Conservation (phyloP, 2,113 vertebrate species). For the Percopsis transmontana region DNA sequence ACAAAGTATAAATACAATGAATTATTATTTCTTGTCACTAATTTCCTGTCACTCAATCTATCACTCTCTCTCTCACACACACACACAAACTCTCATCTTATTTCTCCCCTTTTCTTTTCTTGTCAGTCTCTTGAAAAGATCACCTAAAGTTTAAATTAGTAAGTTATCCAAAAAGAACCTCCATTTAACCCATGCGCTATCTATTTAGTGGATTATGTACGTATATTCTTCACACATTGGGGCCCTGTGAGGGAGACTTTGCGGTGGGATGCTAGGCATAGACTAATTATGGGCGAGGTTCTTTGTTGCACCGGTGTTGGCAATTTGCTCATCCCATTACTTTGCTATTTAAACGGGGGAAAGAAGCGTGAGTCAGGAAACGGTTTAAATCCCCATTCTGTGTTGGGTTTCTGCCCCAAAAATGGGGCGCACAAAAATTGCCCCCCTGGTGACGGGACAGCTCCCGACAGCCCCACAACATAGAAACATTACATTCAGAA, state of each 20-base stretch:
- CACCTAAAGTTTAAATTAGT: conserved; percentile 38
- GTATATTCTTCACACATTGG: conserved; percentile 44
- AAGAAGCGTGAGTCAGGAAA: conserved; percentile 5
- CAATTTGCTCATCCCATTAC: conserved; percentile 72
- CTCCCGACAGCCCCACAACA: no score
- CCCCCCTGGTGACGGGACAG: no score
- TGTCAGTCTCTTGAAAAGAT: neutral
- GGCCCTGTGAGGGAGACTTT: conserved; percentile 44
- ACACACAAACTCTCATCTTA: conserved; percentile 1
- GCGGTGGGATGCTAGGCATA: conserved; percentile 51
- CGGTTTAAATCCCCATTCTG: conserved; percentile 3
- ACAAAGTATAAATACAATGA: no score
- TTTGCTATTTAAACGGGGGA: conserved; percentile 64
- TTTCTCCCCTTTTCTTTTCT: neutral
- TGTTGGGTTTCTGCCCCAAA: conserved; percentile 9
- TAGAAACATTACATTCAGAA: no score
- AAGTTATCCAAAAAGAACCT: conserved; percentile 5
- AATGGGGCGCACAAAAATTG: neutral
- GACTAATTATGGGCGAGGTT: conserved; percentile 79
- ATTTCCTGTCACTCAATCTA: no score
- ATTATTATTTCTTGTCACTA: no score
- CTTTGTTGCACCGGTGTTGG: conserved; percentile 75
- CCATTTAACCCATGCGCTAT: conserved; percentile 33
- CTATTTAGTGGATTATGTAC: conserved; percentile 30
- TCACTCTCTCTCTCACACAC: conserved; percentile 10